phyloP scores from a whole-genome alignment of 2,113 vertebrate species.

The Erpornis zantholeuca region DNA sequence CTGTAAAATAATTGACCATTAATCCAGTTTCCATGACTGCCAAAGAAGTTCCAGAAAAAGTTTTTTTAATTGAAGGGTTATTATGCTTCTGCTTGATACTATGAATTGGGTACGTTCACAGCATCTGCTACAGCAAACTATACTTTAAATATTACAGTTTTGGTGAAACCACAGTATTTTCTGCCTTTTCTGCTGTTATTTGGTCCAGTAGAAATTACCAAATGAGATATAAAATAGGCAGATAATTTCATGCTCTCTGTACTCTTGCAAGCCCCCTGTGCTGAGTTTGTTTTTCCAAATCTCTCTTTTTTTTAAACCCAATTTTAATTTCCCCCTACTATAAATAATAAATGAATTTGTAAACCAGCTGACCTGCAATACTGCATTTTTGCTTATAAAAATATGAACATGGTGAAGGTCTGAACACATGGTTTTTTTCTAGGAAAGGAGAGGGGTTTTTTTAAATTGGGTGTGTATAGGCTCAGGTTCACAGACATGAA shows the following conservation, averaged over 20 bases:
- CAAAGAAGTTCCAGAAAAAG: not conserved
- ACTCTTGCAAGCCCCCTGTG: not conserved
- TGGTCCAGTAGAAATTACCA: not conserved
- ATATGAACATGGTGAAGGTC: not conserved
- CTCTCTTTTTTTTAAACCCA: not conserved
- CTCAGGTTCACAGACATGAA: not conserved
- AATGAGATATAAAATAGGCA: not conserved
- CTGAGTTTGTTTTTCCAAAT: not conserved
- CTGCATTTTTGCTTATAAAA: not conserved
- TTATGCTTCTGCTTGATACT: not conserved
- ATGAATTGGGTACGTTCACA: not conserved
- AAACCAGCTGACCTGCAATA: not conserved
- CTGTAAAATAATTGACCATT: not conserved
- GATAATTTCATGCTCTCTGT: not conserved
- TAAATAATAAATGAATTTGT: not conserved
- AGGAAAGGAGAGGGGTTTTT: not conserved
- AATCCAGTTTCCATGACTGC: not conserved
- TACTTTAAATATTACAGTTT: not conserved
- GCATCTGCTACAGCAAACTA: not conserved
- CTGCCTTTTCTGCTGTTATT: not conserved
- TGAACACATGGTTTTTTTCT: not conserved
- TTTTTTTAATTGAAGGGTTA: not conserved
- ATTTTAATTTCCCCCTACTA: not conserved
- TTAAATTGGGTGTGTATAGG: not conserved
- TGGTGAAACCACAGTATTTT: not conserved